phyloP scores from a whole-genome alignment of 2,797 vertebrate genomes.

The Catostomus latipinnis region DNA sequence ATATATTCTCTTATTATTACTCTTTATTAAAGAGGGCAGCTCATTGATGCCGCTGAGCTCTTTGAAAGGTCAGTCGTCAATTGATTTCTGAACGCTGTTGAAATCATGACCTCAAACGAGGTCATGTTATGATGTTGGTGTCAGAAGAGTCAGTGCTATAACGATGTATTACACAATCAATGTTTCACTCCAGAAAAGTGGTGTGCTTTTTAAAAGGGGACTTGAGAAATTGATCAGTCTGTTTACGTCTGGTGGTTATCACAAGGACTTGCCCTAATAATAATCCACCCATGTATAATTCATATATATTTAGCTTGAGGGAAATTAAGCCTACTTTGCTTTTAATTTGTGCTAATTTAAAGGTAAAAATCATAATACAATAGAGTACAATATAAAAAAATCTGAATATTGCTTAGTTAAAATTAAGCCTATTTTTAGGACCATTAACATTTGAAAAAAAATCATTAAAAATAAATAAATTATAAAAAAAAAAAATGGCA shows the following conservation, averaged over 20 bases:
- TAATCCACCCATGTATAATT: no score
- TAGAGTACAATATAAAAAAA: no score
- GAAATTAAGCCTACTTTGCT: neutral
- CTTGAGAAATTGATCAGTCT: conserved; percentile 12
- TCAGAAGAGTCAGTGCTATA: neutral
- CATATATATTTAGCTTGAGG: neutral
- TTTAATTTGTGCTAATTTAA: no score
- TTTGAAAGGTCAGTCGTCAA: conserved; percentile 31
- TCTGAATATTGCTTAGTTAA: no score
- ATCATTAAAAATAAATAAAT: no score
- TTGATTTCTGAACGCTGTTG: conserved; percentile 16
- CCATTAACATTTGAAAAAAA: no score
- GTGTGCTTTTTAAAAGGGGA: conserved; percentile 13
- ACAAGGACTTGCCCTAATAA: no score
- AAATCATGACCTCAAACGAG: conserved; percentile 23
- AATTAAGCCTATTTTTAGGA: no score
- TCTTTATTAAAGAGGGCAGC: neutral
- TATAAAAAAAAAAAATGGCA: no score
- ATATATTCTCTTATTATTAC: neutral
- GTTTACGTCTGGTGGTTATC: neutral
- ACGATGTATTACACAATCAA: neutral
- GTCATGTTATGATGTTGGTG: conserved; percentile 11
- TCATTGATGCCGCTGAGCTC: conserved; percentile 3
- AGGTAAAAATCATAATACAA: no score
- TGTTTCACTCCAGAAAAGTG: neutral